These are phyloP conservation scores for Kryphioiulus occultus DNA, from an alignment of 2,888 invertebrate species.

Conservation along the genomic window DNA sequence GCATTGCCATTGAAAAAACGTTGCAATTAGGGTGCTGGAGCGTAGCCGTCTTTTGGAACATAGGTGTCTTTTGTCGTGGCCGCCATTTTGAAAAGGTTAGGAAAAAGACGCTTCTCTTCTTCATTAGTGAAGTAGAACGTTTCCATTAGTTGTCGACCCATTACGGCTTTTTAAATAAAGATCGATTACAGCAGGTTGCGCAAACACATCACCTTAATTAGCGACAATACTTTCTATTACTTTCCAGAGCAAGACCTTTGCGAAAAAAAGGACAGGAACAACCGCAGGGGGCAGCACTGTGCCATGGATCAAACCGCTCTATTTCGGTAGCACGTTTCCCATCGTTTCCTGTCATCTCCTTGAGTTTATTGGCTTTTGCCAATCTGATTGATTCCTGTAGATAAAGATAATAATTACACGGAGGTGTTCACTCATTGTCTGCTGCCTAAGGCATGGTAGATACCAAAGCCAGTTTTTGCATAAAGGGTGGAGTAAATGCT, in stretches of 20 bases:
- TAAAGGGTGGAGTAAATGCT: background rate
- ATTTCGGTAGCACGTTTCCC: too few relatives aligned
- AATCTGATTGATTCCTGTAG: background rate
- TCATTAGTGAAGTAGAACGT: background rate
- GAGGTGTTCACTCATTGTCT: background rate
- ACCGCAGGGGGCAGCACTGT: background rate
- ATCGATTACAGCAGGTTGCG: background rate
- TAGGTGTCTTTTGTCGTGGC: background rate
- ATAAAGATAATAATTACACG: background rate
- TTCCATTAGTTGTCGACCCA: background rate
- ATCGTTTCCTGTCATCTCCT: background rate
- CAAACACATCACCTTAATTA: background rate
- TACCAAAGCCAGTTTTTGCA: background rate
- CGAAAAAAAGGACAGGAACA: background rate
- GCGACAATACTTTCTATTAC: too few relatives aligned
- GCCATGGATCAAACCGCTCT: background rate
- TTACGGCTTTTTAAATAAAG: background rate
- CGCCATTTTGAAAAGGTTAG: background rate
- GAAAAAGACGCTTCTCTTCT: background rate
- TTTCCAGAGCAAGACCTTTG: background rate
- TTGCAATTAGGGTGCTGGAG: background rate
- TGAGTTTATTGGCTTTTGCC: background rate
- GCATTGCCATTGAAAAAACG: background rate
- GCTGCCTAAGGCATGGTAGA: background rate
- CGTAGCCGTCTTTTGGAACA: background rate